Conservation (phyloP, 1,140 invertebrate genomes). For the Pseudachorutes palmiensis region DNA sequence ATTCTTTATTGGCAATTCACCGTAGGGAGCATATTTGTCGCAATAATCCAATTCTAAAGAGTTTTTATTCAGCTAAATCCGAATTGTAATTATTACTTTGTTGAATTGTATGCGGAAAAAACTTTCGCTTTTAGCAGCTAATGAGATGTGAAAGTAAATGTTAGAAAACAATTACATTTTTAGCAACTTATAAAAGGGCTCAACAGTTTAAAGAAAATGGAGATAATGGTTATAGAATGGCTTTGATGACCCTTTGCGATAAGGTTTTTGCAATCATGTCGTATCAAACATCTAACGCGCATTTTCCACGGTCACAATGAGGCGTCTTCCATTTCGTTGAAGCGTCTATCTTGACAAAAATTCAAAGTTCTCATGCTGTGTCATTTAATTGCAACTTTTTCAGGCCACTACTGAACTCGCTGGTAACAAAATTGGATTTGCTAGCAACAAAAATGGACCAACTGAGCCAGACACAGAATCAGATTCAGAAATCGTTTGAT, state of each 20-base stretch:
- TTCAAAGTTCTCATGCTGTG: neutral
- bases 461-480: slow-evolving; percentile 21
- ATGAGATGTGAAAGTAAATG: too few species aligned
- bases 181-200: too few species aligned
- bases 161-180: too few species aligned
- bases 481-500: slow-evolving; percentile 37
- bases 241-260: neutral
- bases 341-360: neutral
- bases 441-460: slow-evolving; percentile 32
- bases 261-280: slow-evolving; percentile 1
- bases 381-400: slow-evolving; percentile 4
- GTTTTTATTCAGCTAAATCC: too few species aligned
- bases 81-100: too few species aligned
- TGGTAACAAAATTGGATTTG: slow-evolving; percentile 31
- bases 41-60: too few species aligned
- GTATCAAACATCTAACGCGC: neutral
- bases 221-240: neutral
- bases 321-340: neutral
- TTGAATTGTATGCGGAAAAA: too few species aligned
- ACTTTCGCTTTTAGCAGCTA: too few species aligned
- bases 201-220: neutral
- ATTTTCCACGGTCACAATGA: too few species aligned
- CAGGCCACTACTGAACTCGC: slow-evolving; percentile 34
- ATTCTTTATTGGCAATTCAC: too few species aligned
- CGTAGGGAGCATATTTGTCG: too few species aligned